Conservation (phyloP, 2,888 invertebrate genomes). For the Drosophila leonis region DNA sequence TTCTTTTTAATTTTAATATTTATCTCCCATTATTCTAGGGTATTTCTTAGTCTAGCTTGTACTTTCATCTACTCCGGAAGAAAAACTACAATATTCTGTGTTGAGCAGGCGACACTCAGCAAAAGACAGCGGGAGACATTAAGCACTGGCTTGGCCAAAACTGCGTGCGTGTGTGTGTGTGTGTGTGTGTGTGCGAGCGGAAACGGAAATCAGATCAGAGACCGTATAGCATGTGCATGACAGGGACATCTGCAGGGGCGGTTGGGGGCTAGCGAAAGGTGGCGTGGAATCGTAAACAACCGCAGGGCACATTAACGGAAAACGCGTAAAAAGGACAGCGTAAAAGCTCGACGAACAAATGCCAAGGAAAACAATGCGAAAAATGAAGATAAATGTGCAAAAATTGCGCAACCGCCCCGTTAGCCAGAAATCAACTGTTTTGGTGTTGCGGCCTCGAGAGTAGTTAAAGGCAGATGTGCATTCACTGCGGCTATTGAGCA, state of each 20-base stretch:
- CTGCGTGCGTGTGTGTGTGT: neutral
- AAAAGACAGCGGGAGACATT: conserved; percentile 59
- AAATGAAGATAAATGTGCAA: conserved; percentile 78
- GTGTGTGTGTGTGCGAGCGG: conserved; percentile 28
- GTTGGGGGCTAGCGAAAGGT: conserved; percentile 29
- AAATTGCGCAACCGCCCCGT: conserved; percentile 55
- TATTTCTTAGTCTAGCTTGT: neutral
- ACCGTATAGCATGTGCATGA: conserved; percentile 1
- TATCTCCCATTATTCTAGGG: neutral
- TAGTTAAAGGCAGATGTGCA: conserved; percentile 24
- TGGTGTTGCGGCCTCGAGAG: conserved; percentile 3
- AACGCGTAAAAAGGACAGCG: conserved; percentile 42
- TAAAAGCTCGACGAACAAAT: conserved; percentile 19
- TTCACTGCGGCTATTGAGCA: conserved; percentile 4
- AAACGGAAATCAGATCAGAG: conserved; percentile 62
- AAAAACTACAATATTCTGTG: conserved; percentile 57
- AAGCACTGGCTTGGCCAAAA: conserved; percentile 26
- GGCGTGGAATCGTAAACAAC: conserved; percentile 45
- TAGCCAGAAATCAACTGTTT: conserved; percentile 17
- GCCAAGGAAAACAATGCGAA: conserved; percentile 53
- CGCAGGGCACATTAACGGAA: conserved; percentile 46
- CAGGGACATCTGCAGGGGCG: conserved; percentile 2
- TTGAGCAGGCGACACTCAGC: conserved; percentile 41
- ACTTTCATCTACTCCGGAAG: neutral
- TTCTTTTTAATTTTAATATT: neutral